Percentiles rank a stretch among this genome's conserved stretches.
Evolutionary conservation across 1,140 invertebrate species (phyloP).

Genomic region (Phymastichus coffea): DNA sequence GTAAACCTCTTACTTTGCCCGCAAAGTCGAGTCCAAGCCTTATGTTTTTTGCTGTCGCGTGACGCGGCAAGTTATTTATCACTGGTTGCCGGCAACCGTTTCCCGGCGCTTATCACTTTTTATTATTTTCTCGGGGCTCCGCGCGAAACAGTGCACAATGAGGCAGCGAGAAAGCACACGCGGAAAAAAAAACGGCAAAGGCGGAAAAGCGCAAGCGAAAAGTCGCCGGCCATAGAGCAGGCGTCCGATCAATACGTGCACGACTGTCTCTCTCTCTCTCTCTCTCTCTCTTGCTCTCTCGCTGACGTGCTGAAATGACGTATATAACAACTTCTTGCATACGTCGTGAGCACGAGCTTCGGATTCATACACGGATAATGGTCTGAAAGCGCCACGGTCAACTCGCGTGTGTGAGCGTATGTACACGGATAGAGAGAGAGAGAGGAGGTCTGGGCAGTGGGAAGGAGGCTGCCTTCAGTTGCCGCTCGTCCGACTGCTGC

Average conservation of each 20-base stretch:
- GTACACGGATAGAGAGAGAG: neutral
- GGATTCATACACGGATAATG: neutral
- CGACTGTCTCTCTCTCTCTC: neutral
- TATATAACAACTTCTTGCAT: slow-evolving; percentile 1
- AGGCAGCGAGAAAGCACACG: neutral
- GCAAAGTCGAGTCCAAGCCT: too few species aligned
- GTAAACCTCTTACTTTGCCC: too few species aligned
- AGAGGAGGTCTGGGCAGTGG: too few species aligned
- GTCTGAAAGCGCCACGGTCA: neutral
- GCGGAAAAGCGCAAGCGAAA: too few species aligned
- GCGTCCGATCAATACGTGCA: slow-evolving; percentile 15
- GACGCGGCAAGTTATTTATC: too few species aligned
- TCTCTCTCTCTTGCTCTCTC: too few species aligned
- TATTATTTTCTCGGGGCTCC: neutral
- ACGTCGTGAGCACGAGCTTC: too few species aligned
- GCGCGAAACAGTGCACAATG: neutral
- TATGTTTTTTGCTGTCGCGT: too few species aligned
- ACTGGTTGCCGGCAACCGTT: too few species aligned
- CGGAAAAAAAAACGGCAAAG: neutral
- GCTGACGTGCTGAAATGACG: slow-evolving; percentile 23
- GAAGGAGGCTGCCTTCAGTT: too few species aligned
- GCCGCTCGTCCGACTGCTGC: too few species aligned
- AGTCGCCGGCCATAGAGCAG: too few species aligned
- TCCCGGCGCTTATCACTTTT: neutral
- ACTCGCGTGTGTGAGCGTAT: neutral